These are phyloP conservation scores for Forficula auricularia DNA, from an alignment of 1,140 invertebrate species.

Conservation along the genomic window DNA sequence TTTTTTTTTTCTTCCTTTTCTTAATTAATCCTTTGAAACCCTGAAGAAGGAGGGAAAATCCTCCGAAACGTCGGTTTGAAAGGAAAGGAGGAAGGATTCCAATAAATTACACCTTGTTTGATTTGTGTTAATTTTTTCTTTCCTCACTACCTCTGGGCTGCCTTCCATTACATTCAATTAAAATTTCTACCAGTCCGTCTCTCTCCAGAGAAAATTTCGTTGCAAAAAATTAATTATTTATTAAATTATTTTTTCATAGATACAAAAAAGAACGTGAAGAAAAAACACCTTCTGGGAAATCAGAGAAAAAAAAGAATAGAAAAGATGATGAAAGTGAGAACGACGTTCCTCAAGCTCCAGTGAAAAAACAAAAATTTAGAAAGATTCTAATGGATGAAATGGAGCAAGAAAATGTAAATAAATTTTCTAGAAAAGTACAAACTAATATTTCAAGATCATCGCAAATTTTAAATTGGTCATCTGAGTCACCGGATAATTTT, in stretches of 20 bases:
- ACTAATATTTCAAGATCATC: not conserved
- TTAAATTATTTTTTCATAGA: conserved; percentile 7
- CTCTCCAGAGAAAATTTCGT: too few species aligned
- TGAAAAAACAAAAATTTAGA: conserved; percentile 16
- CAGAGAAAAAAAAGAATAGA: conserved; percentile 12
- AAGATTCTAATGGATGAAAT: conserved; percentile 17
- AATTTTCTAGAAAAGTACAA: conserved; percentile 6
- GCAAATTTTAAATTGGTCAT: not conserved
- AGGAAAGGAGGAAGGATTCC: too few species aligned
- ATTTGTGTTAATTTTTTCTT: too few species aligned
- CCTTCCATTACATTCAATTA: too few species aligned
- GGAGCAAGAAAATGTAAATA: conserved; percentile 16
- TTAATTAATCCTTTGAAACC: too few species aligned
- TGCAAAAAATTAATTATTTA: too few species aligned
- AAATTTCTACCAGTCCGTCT: too few species aligned
- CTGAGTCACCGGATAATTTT: not conserved
- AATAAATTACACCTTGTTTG: too few species aligned
- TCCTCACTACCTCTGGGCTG: too few species aligned
- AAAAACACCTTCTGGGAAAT: conserved; percentile 28
- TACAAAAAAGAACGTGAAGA: conserved; percentile 26
- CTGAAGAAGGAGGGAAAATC: too few species aligned
- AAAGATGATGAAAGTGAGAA: conserved; percentile 10
- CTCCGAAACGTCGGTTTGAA: too few species aligned
- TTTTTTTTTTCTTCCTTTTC: too few species aligned
- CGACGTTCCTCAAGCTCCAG: conserved; percentile 9